phyloP scores from a whole-genome alignment of 2,888 invertebrate genomes.

The Troilus luridus region DNA sequence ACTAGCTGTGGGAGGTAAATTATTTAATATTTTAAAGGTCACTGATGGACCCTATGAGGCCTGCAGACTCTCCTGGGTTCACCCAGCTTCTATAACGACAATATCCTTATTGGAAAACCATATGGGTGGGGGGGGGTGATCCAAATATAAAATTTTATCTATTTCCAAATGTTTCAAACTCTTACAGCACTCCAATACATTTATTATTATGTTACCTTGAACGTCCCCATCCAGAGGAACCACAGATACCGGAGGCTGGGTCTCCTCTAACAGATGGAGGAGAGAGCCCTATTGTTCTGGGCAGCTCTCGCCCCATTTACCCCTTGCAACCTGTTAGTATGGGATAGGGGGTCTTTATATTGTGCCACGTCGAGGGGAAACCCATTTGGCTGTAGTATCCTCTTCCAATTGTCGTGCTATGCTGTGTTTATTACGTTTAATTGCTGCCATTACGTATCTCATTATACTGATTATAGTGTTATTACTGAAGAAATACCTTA shows the following conservation, averaged over 20 bases:
- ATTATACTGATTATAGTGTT: not conserved
- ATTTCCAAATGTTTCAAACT: no score
- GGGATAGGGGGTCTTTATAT: not conserved
- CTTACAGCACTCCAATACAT: not conserved
- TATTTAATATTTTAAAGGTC: no score
- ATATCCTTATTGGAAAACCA: no score
- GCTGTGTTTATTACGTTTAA: not conserved
- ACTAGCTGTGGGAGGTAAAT: no score
- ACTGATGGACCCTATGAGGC: no score
- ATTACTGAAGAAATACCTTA: not conserved
- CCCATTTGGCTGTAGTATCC: not conserved
- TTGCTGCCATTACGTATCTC: not conserved
- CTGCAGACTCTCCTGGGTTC: no score
- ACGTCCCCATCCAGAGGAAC: not conserved
- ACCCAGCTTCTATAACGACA: no score
- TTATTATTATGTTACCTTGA: not conserved
- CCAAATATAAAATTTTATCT: not conserved
- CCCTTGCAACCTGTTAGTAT: conserved; percentile 34
- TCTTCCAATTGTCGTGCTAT: not conserved
- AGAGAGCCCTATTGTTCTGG: not conserved
- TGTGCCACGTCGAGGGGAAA: conserved; percentile 33
- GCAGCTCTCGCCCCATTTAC: conserved; percentile 24
- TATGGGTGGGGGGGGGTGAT: no score
- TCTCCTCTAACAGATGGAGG: not conserved
- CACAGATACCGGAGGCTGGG: not conserved